Base-by-base conservation (phyloP, 2,888 invertebrate species). In the Pediacus dermestoides region DNA sequence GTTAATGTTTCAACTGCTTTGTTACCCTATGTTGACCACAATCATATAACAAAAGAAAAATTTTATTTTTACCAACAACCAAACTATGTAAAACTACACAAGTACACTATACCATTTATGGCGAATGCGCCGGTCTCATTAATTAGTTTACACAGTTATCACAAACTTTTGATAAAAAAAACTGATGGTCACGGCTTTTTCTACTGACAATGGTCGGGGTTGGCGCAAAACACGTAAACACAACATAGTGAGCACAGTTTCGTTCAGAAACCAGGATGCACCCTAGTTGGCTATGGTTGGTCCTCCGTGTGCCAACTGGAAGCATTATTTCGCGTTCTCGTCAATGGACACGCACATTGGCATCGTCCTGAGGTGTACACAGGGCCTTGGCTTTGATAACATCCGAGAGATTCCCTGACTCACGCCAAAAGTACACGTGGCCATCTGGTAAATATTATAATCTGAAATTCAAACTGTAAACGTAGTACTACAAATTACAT, bases 271-370 rank as follows among this genome's bases (percentile, higher is more conserved):
- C 18, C 31, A 42, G 48, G 49, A 53, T 44, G 44, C 53, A 58
- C 60, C 63, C 63, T 61, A 64, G 63, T 64, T 66, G 66, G 66
- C 66, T 60, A 57, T 54, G 51, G 55, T 53, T 52, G 55, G 48
- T 52, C 53, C 54, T 46, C 47, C 48, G 46, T 46, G 58, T 57
- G 63, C 63, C 64, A 65, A 64, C 55, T 64, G 59, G 62, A 45
- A 39, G 43, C 36, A 23, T 10, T 9, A 4, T 25, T 6, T 11
- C 7, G 8, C n/a, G 28, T 13, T n/a, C 10, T 28, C 52, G 50
- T 52, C 50, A 52, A 52, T 52, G 52, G 52, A 50, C 42, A 52
- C 48, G 49, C 49, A 52, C 44, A 37, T 44, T 46, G 51, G 48
- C 48, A 43, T 40, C 21, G 21, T 6, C 21, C 21, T 18, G 53